phyloP scores from a whole-genome alignment of 2,113 vertebrate genomes.

The Oryzias curvinotus region DNA sequence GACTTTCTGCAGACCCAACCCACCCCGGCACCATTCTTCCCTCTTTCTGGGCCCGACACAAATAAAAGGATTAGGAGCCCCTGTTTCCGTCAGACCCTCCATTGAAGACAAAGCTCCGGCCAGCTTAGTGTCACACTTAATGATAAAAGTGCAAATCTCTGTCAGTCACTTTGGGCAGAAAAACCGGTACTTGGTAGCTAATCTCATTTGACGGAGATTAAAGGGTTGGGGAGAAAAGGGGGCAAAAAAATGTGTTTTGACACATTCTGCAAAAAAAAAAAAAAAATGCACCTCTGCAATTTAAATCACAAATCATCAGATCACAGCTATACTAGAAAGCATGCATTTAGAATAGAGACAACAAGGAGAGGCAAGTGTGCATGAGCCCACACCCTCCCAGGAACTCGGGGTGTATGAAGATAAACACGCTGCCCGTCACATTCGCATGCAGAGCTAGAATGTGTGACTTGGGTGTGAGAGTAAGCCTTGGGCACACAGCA shows the following conservation, averaged over 20 bases:
- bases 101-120: constrained; percentile 86
- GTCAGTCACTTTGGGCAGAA: constrained; percentile 88
- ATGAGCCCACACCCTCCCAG: constrained; percentile 46
- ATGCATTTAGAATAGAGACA: constrained; percentile 42
- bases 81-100: constrained; percentile 96
- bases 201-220: constrained; percentile 98
- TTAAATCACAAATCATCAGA: too few species aligned
- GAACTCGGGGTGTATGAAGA: constrained; percentile 55
- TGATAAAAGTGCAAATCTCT: constrained; percentile 97
- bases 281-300: background rate
- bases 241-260: constrained; percentile 51
- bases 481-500: constrained; percentile 66
- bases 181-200: constrained; percentile 88
- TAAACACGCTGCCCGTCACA: constrained; percentile 62
- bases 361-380: constrained; percentile 66
- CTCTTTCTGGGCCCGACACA: constrained; percentile 92
- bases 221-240: constrained; percentile 27
- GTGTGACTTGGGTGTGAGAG: constrained; percentile 71
- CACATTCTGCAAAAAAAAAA: constrained; percentile 21
- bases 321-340: too few species aligned
- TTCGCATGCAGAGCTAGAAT: constrained; percentile 73
- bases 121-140: constrained; percentile 93
- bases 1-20: constrained; percentile 78
- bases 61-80: constrained; percentile 98
- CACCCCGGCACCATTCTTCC: constrained; percentile 76